Evolutionary conservation across 1,140 invertebrate genomes (phyloP), one percentile per base, ranked within the genome.

Genomic region (Drosophila asahinai): DNA sequence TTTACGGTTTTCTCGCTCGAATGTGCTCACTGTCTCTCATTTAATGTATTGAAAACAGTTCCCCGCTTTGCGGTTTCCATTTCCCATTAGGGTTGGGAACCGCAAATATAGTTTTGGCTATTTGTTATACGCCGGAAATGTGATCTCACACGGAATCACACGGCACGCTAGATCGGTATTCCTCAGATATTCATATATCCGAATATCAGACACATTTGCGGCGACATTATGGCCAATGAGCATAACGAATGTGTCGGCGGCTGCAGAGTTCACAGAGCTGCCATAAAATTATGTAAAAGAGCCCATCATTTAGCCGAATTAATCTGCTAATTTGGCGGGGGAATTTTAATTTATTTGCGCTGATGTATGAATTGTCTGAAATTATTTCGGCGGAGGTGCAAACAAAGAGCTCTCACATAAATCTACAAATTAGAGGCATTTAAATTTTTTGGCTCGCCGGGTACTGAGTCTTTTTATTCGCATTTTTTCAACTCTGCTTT

Each of bases 211-310:
- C 65, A 52, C 62, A 48, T 36, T 54, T 27, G 38, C 33, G 51
- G 61, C 61, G 75, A 76, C 68, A 75, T 36, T 78, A 48, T 72
- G 62, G 75, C 47, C 48, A 77, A 51, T 47, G 64, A 64, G 80
- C 62, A 78, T 66, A 77, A 86, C 68, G 75, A 83, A 82, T 82
- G 63, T 38, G 63, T 48, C 62, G 57, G 59, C 72, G 64, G 76
- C 66, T 63, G 48, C 38, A 74, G 61, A 84, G 83, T 89, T 87
- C 83, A 83, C 51, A 65, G 49, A 75, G 72, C 77, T 78, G 81
- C 67, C 84, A 83, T 89, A 61, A 89, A 87, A 89, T 89, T 77
- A 89, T 89, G 84, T 80, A 83, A 89, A 89, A 89, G 66, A 73
- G 66, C 77, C 49, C 81, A 77, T 70, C 75, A 74, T 77, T 77